Conservation (phyloP, 2,888 invertebrate species). For the Belgica antarctica region DNA sequence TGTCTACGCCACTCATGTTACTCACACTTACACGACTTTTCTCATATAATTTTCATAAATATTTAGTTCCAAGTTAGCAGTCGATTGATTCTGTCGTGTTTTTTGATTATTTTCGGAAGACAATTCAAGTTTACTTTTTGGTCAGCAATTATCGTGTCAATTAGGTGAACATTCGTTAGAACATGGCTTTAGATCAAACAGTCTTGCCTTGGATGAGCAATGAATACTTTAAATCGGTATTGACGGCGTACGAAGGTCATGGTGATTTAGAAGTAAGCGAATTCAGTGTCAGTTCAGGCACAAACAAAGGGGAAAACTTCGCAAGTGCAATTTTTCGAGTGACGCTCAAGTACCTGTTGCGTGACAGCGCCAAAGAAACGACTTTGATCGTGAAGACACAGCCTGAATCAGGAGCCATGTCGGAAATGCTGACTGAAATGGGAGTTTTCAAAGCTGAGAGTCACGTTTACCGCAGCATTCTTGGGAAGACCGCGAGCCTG, state of each 20-base stretch:
- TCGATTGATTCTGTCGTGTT: too few relatives aligned
- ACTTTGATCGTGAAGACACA: slow-evolving; percentile 49
- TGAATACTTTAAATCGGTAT: slow-evolving; percentile 47
- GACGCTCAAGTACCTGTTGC: slow-evolving; percentile 46
- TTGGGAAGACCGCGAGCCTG: slow-evolving; percentile 46
- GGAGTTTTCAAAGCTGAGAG: slow-evolving; percentile 49
- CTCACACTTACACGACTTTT: too few relatives aligned
- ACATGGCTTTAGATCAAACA: too few relatives aligned
- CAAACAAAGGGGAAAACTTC: slow-evolving; percentile 50
- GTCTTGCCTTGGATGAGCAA: slow-evolving; percentile 47
- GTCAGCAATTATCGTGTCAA: too few relatives aligned
- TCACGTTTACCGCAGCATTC: slow-evolving; percentile 48
- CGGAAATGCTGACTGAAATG: slow-evolving; percentile 48
- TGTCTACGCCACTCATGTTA: too few relatives aligned
- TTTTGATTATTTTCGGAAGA: too few relatives aligned
- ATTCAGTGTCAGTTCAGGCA: slow-evolving; percentile 47
- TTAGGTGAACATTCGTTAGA: too few relatives aligned
- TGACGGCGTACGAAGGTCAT: slow-evolving; percentile 46
- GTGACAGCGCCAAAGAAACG: slow-evolving; percentile 39
- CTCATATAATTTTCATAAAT: too few relatives aligned
- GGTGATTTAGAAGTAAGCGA: slow-evolving; percentile 46
- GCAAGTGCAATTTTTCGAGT: slow-evolving; percentile 49
- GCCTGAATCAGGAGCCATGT: slow-evolving; percentile 47
- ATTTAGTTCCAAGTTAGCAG: too few relatives aligned
- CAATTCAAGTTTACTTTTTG: too few relatives aligned